phyloP scores from a whole-genome alignment of 1,140 invertebrate genomes.

The Philaenus spumarius region DNA sequence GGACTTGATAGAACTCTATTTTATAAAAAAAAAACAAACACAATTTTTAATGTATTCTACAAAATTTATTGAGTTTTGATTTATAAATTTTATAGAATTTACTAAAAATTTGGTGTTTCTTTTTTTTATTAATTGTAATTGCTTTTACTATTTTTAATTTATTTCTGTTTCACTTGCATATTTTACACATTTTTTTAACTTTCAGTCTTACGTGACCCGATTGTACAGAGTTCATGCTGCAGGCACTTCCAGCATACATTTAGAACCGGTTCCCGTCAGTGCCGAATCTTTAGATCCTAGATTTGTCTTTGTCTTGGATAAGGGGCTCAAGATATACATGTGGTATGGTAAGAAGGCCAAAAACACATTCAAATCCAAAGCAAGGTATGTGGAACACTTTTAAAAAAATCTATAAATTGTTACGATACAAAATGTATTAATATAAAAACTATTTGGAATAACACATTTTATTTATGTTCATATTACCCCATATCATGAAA shows the following conservation, averaged over 20 bases:
- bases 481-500: too few species aligned
- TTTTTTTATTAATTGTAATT: too few species aligned
- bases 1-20: too few species aligned
- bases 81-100: too few species aligned
- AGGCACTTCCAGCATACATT: constrained; percentile 75
- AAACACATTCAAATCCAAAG: constrained; percentile 92
- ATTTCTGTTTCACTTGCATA: too few species aligned
- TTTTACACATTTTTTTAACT: constrained; percentile 30
- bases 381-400: constrained; percentile 41
- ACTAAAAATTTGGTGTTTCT: too few species aligned
- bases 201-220: constrained; percentile 69
- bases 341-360: constrained; percentile 92
- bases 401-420: background rate
- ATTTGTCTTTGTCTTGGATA: constrained; percentile 90
- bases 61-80: too few species aligned
- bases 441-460: too few species aligned
- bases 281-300: constrained; percentile 74
- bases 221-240: constrained; percentile 86
- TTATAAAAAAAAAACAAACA: too few species aligned
- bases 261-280: constrained; percentile 78
- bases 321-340: constrained; percentile 78
- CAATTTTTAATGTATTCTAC: too few species aligned
- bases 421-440: too few species aligned
- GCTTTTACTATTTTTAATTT: too few species aligned
- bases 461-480: background rate